Percentiles rank a stretch among this genome's conserved stretches.
phyloP scores from a whole-genome alignment of 2,797 vertebrate species.

The Lophura swinhoii region DNA sequence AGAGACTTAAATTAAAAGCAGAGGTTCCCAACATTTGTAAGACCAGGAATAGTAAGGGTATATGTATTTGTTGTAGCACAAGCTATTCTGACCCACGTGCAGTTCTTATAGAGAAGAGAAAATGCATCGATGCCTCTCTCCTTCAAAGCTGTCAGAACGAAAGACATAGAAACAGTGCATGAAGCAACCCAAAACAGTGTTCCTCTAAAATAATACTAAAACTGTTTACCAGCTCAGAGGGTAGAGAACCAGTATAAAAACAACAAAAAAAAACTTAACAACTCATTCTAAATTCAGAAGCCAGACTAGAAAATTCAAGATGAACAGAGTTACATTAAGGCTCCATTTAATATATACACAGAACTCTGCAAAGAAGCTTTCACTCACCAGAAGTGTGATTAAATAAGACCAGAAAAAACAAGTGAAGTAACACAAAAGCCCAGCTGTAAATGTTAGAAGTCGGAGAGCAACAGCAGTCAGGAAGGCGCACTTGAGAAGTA shows the following conservation, averaged over 20 bases:
- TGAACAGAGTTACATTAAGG: neutral
- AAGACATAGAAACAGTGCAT: neutral
- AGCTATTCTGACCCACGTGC: neutral
- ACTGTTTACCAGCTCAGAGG: neutral
- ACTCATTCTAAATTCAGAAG: neutral
- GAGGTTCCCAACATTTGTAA: neutral
- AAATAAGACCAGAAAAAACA: neutral
- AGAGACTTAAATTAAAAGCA: neutral
- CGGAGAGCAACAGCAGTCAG: neutral
- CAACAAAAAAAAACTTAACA: neutral
- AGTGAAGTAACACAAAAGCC: neutral
- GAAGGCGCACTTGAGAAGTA: neutral
- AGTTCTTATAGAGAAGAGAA: neutral
- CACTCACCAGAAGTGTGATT: neutral
- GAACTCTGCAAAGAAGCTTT: neutral
- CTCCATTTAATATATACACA: fast-evolving
- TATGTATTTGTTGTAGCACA: neutral
- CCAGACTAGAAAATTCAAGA: neutral
- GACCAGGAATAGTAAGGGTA: neutral
- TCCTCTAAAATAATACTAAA: neutral
- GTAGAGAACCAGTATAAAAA: neutral
- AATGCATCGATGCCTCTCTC: neutral
- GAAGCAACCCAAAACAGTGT: neutral
- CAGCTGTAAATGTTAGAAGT: neutral
- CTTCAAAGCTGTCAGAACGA: neutral